Base-by-base conservation (phyloP, 2,888 invertebrate species). In the Sarcophaga caerulescens region DNA sequence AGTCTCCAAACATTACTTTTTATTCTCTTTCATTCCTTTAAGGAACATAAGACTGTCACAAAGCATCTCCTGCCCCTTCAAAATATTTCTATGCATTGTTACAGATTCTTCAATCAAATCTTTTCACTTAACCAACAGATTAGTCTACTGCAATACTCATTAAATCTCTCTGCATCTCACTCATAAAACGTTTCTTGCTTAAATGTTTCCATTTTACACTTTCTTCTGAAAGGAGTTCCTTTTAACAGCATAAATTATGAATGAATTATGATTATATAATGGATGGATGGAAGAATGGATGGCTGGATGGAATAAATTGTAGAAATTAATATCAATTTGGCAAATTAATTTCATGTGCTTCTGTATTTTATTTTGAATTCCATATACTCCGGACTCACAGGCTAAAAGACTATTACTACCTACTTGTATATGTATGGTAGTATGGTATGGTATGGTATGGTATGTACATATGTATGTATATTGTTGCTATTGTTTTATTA, bases 281-380 rank as follows among this genome's bases (percentile, higher is more conserved):
- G 35, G 35, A 35, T 35, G 35, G 35, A 6, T 35, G 35, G 35
- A 35, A n/a, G n/a, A n/a, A 5, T 6, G 35, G 35, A 35, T 35
- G 35, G 35, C 0, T 35, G 8, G 35, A 35, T 35, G 35, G 17
- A 52, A 25, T 12, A 76, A 73, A 60, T 79, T 76, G 71, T 71
- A 45, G 57, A 76, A 80, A 83, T 83, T 85, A 83, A 35, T 83
- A 83, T 73, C 68, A 83, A 83, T 85, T 85, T 76, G 21, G 47
- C 0, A 12, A 83, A 80, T 82, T 80, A 83, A 68, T 73, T 73
- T 57, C 47, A 52, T 47, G 35, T 35, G 76, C 77, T 85, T 68
- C 84, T 79, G 84, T 68, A 65, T 70, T 79, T 79, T 65, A n/a
- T 45, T 63, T 69, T 60, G 3, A 4, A 52, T 52, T 5, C 14